Conservation (phyloP, 2,888 invertebrate genomes). For the Thymelicus acteon region DNA sequence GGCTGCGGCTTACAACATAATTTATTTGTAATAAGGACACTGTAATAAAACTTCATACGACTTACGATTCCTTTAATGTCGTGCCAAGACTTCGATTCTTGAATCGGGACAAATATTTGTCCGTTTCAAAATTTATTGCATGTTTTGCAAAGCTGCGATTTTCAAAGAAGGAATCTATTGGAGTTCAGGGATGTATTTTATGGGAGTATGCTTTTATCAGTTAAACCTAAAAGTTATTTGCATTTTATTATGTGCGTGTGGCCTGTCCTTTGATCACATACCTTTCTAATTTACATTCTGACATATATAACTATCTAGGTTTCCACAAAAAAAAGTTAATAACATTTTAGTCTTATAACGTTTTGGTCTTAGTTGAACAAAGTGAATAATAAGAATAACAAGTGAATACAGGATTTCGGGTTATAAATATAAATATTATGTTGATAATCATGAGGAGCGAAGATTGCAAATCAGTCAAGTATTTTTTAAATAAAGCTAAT, state of each 20-base stretch:
- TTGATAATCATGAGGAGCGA: too few relatives aligned
- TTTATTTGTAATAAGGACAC: constrained; percentile 33
- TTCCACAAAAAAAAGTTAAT: too few relatives aligned
- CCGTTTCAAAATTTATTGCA: constrained; percentile 28
- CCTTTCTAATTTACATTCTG: too few relatives aligned
- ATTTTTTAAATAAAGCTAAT: neutral
- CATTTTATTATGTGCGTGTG: neutral
- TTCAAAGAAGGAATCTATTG: constrained; percentile 28
- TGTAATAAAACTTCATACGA: constrained; percentile 27
- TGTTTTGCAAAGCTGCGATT: constrained; percentile 27
- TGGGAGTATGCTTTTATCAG: constrained; percentile 25
- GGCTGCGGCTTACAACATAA: constrained; percentile 18
- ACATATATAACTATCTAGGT: too few relatives aligned
- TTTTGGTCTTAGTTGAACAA: too few relatives aligned
- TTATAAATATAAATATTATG: too few relatives aligned
- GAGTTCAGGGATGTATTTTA: constrained; percentile 14
- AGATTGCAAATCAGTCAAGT: too few relatives aligned
- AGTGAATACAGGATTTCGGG: too few relatives aligned
- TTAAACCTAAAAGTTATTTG: neutral
- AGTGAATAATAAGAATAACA: too few relatives aligned
- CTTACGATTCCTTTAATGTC: constrained; percentile 28
- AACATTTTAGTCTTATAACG: too few relatives aligned
- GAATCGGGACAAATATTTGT: constrained; percentile 34
- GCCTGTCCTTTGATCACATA: neutral
- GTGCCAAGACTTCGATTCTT: constrained; percentile 29